Conservation (phyloP, 2,797 vertebrate genomes). For the Astyanax mexicanus region DNA sequence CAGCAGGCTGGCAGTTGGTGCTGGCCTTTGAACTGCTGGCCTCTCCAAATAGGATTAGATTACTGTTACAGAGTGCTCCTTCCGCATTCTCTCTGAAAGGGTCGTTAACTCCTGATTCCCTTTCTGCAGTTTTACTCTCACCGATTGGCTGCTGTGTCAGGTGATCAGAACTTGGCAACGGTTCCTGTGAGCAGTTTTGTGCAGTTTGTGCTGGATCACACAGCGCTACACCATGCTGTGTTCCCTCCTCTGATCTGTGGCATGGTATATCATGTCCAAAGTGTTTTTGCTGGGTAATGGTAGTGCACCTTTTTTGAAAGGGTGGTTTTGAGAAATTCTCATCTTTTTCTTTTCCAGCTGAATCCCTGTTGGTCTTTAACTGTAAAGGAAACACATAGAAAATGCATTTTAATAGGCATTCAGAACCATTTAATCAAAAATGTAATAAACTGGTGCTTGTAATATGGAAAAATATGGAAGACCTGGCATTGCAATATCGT, state of each 20-base stretch:
- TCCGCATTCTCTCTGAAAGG: slow-evolving; percentile 31
- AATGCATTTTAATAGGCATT: slow-evolving; percentile 14
- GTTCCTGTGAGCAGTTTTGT: slow-evolving; percentile 9
- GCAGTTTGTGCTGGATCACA: slow-evolving; percentile 15
- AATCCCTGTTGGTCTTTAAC: slow-evolving; percentile 11
- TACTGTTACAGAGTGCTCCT: slow-evolving; percentile 38
- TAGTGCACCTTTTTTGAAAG: neutral
- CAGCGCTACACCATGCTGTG: slow-evolving; percentile 36
- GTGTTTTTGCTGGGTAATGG: slow-evolving; percentile 10
- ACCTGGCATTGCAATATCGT: no score
- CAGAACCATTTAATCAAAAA: neutral
- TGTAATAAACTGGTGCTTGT: no score
- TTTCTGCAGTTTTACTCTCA: neutral
- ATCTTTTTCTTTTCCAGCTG: slow-evolving; percentile 24
- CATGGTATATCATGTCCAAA: slow-evolving; percentile 20
- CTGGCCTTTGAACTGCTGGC: slow-evolving; percentile 35
- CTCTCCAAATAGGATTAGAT: slow-evolving; percentile 39
- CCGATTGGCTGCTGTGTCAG: slow-evolving; percentile 1
- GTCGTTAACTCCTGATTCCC: slow-evolving; percentile 26
- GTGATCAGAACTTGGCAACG: slow-evolving; percentile 2
- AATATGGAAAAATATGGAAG: no score
- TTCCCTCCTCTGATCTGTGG: slow-evolving; percentile 26
- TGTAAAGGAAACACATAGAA: slow-evolving; percentile 26
- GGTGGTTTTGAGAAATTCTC: slow-evolving; percentile 23
- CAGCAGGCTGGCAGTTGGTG: slow-evolving; percentile 23